Percentiles rank a stretch among this genome's conserved stretches.
Evolutionary conservation across 2,113 vertebrate species (phyloP).

Genomic region (Zosterops borbonicus): DNA sequence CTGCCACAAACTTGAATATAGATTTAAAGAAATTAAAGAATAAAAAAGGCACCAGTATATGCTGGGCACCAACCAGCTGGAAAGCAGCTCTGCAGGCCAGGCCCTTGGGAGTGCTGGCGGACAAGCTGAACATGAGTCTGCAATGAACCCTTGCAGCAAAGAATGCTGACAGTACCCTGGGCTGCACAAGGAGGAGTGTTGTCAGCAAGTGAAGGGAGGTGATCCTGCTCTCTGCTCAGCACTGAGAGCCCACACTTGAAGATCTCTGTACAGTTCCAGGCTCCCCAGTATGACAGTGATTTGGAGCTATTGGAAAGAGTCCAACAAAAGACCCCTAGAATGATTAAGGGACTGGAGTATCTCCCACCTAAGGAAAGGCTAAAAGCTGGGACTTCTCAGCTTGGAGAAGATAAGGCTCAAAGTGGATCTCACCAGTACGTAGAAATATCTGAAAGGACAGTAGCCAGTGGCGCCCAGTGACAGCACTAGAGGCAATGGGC

Average conservation of each 20-base stretch:
- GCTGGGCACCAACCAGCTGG: neutral
- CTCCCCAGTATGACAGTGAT: neutral
- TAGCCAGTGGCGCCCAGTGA: neutral
- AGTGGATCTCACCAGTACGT: neutral
- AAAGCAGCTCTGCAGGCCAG: neutral
- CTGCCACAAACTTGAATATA: neutral
- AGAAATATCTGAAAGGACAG: neutral
- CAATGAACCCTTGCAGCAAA: neutral
- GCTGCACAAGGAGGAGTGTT: accelerated
- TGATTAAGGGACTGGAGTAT: neutral
- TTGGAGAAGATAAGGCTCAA: neutral
- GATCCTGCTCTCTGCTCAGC: neutral
- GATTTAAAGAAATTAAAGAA: neutral
- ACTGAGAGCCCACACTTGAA: neutral
- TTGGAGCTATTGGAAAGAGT: neutral
- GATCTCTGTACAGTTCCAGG: neutral
- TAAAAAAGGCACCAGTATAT: neutral
- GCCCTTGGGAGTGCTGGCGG: neutral
- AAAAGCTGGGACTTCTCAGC: neutral
- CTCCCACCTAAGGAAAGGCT: neutral
- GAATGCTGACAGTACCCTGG: no score
- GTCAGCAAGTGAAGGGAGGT: neutral
- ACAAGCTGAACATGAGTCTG: neutral
- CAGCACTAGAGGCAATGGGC: neutral
- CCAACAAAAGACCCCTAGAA: neutral